phyloP scores from a whole-genome alignment of 2,113 vertebrate genomes.

The Stercorarius parasiticus region DNA sequence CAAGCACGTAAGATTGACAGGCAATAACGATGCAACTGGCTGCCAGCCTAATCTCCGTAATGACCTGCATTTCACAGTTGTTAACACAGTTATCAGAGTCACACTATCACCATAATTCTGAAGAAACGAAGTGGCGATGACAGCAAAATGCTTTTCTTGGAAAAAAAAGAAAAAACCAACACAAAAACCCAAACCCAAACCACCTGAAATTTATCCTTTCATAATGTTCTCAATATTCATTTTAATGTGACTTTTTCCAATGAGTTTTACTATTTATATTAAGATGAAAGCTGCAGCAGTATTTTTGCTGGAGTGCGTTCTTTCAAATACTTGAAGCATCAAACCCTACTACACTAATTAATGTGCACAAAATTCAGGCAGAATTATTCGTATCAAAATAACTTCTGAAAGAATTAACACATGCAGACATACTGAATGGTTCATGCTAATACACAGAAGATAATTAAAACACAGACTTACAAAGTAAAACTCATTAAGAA shows the following conservation, averaged over 20 bases:
- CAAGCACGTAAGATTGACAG: background rate
- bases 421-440: background rate
- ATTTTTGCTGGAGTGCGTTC: background rate
- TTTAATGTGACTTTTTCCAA: background rate
- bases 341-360: background rate
- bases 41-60: background rate
- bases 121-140: background rate
- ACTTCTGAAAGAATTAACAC: constrained; percentile 23
- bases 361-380: background rate
- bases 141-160: background rate
- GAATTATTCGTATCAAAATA: constrained; percentile 23
- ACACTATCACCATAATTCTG: background rate
- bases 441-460: constrained; percentile 9
- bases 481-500: constrained; percentile 38
- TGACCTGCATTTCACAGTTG: background rate
- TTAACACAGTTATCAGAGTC: constrained; percentile 20
- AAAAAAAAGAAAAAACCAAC: no score
- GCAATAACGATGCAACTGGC: background rate
- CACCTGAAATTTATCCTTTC: background rate
- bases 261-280: background rate
- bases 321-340: background rate
- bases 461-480: background rate
- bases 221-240: background rate
- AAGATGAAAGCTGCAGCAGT: background rate
- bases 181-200: background rate